Evolutionary conservation across 1,140 invertebrate species (phyloP).

Genomic region (Diploscapter pachys): DNA sequence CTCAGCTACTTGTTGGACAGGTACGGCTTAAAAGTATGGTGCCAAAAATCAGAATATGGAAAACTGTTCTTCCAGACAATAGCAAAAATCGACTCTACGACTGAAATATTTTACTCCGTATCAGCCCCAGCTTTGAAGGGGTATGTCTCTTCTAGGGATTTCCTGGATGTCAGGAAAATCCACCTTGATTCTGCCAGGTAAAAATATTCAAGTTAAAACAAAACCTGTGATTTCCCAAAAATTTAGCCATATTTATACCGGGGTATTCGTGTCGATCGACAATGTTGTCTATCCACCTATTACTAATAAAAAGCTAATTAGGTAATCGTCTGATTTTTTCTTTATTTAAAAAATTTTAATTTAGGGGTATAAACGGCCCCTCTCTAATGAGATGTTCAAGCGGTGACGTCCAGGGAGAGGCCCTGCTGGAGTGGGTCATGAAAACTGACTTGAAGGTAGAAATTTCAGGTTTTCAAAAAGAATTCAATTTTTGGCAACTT

Average conservation of each 20-base stretch:
- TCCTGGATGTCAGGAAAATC: constrained; percentile 31
- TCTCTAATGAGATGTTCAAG: constrained; percentile 3
- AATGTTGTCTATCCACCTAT: constrained; percentile 29
- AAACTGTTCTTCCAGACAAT: constrained; percentile 21
- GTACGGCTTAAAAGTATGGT: constrained; percentile 1
- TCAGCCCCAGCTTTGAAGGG: constrained; percentile 33
- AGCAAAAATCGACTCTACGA: constrained; percentile 22
- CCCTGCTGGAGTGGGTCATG: constrained; percentile 34
- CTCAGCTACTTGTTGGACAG: constrained; percentile 25
- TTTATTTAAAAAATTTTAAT: constrained; percentile 8
- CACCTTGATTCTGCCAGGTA: constrained; percentile 22
- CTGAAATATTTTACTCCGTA: constrained; percentile 34
- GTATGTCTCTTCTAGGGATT: constrained; percentile 39
- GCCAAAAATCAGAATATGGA: constrained; percentile 26
- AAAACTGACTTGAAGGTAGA: constrained; percentile 36
- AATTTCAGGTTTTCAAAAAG: neutral
- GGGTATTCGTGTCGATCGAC: constrained; percentile 33
- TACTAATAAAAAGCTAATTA: constrained; percentile 32
- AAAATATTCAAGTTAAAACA: neutral
- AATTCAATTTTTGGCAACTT: neutral
- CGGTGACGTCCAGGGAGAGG: neutral
- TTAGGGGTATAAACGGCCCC: constrained; percentile 19
- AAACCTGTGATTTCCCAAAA: neutral
- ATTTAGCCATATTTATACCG: constrained; percentile 19
- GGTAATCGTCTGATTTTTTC: constrained; percentile 9